Conservation (phyloP, 2,888 invertebrate species). For the Petrolisthes manimaculis region DNA sequence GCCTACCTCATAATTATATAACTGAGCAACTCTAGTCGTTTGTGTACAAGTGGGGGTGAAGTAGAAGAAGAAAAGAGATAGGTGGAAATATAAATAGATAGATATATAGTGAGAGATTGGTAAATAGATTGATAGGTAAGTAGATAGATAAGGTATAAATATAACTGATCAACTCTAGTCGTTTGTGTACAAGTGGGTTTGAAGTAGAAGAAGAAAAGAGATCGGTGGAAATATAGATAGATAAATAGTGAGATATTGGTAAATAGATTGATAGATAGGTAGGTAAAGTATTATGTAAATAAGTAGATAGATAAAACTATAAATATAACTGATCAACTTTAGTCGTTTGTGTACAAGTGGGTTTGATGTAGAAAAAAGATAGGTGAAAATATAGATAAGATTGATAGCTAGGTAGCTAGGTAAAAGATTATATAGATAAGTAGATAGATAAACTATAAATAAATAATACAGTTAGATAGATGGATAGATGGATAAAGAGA, state of each 20-base stretch:
- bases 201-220: too few relatives aligned
- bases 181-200: too few relatives aligned
- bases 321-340: too few relatives aligned
- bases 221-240: too few relatives aligned
- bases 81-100: too few relatives aligned
- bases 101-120: background rate
- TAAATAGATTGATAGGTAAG: background rate
- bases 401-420: background rate
- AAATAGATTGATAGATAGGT: background rate
- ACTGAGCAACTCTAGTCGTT: too few relatives aligned
- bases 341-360: too few relatives aligned
- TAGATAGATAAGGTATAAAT: background rate
- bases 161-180: too few relatives aligned
- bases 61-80: too few relatives aligned
- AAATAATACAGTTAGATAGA: background rate
- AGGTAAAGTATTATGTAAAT: background rate
- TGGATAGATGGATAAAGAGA: background rate
- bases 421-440: background rate
- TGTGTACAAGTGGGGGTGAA: too few relatives aligned
- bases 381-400: background rate
- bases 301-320: background rate
- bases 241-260: background rate
- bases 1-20: too few relatives aligned
- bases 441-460: background rate
- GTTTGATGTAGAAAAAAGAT: too few relatives aligned